Evolutionary conservation across 2,113 vertebrate species (phyloP), one percentile per base, ranked within the genome.

Genomic region (Empidonax traillii): DNA sequence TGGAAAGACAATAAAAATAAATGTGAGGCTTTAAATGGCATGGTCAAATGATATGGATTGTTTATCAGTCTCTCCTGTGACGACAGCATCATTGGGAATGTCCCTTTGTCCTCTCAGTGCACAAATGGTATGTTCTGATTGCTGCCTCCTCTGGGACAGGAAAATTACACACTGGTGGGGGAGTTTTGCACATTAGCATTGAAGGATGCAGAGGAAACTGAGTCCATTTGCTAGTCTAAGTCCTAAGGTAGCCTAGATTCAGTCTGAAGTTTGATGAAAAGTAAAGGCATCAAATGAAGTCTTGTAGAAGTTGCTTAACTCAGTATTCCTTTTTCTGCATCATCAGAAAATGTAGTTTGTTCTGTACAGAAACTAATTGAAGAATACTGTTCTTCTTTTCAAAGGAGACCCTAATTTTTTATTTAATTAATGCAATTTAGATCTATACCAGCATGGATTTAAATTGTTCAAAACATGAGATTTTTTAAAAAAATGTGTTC

Each of bases 21-120:
- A 74, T 35, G 8, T 59, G 74, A 90, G 84, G 47, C 52, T 91
- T 51, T 31, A 89, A 49, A 55, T 23, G 52, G 25, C 5, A 8
- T 68, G 20, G 25, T 24, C 49, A 94, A 72, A 68, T 15, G 18
- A 67, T 85, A 56, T 41, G 23, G 81, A 83, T 91, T 87, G 27
- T 92, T 95, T 93, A 66, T 89, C 62, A 94, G 58, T 41, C 71
- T 85, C 43, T 89, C 28, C 23, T 37, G 21, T 82, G 62, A 95
- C 1, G 20, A 19, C 85, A 93, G 53, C 41, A 52, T 69, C 58
- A 35, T 41, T 35, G 4, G 67, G 33, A 87, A 51, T 1, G 18
- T 91, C 74, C 35, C 28, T 94, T 84, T 94, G 47, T 53, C 80
- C 93, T 72, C 73, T 87, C 12, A 14, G 24, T 44, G 83, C 56